phyloP scores from a whole-genome alignment of 2,113 vertebrate species.

The Bombycilla garrulus region DNA sequence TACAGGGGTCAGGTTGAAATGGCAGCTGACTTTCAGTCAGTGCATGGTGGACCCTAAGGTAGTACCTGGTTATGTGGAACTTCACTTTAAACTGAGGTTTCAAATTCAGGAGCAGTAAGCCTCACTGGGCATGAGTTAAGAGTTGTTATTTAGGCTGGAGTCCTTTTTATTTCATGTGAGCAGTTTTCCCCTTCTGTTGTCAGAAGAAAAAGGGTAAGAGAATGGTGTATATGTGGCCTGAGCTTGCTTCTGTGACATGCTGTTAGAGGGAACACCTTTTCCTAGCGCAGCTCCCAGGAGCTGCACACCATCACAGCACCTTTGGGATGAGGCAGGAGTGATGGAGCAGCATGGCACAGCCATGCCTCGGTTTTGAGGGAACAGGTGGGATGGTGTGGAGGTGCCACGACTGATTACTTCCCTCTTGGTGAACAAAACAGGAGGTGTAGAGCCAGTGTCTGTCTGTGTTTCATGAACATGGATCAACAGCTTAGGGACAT shows the following conservation, averaged over 20 bases:
- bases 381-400: accelerated
- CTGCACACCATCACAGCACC: accelerated
- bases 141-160: not conserved
- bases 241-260: not conserved
- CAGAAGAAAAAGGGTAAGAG: not conserved
- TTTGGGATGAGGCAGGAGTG: not conserved
- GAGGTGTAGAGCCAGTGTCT: not conserved
- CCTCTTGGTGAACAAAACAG: not conserved
- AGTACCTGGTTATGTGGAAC: not conserved
- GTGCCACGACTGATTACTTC: not conserved
- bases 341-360: not conserved
- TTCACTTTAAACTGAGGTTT: not conserved
- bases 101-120: not conserved
- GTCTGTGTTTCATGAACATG: accelerated
- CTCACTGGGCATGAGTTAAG: not conserved
- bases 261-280: not conserved
- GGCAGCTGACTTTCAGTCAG: not conserved
- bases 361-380: not conserved
- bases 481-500: accelerated
- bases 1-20: not conserved
- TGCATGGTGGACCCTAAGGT: not conserved
- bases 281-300: not conserved
- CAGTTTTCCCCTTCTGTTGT: not conserved
- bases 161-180: not conserved
- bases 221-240: not conserved